phyloP scores from a whole-genome alignment of 2,113 vertebrate species.

The Phylloscopus trochilus region DNA sequence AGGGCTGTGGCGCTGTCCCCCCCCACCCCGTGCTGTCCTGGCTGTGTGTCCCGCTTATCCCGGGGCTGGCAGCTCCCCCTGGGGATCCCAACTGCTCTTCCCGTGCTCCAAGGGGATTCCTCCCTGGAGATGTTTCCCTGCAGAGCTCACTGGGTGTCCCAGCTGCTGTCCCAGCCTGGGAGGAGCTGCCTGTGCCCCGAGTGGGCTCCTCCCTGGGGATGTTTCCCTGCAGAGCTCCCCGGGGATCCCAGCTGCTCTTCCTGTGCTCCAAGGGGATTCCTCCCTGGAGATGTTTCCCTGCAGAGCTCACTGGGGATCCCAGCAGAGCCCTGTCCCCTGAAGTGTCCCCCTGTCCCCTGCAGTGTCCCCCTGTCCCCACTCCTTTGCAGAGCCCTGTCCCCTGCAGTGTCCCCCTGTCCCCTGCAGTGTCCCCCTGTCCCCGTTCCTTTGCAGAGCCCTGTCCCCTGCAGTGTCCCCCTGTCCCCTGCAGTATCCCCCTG shows the following conservation, averaged over 20 bases:
- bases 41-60: background rate
- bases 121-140: background rate
- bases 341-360: too few relatives aligned
- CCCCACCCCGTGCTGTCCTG: background rate
- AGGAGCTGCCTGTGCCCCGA: background rate
- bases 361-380: too few relatives aligned
- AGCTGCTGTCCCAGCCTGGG: fast-evolving
- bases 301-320: fast-evolving
- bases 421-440: background rate
- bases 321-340: background rate
- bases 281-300: too few relatives aligned
- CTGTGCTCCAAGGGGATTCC: too few relatives aligned
- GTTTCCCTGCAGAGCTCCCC: fast-evolving
- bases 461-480: too few relatives aligned
- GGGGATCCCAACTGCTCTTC: background rate
- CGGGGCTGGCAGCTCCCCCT: background rate
- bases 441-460: background rate
- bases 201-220: background rate
- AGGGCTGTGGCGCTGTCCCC: background rate
- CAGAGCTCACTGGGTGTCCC: too few relatives aligned
- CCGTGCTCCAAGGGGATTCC: too few relatives aligned
- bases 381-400: too few relatives aligned
- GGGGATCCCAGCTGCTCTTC: background rate
- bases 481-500: too few relatives aligned
- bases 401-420: fast-evolving